Evolutionary conservation across 2,797 vertebrate genomes (phyloP), one percentile per base, ranked within the genome.

Genomic region (Sebastes paucispinis): DNA sequence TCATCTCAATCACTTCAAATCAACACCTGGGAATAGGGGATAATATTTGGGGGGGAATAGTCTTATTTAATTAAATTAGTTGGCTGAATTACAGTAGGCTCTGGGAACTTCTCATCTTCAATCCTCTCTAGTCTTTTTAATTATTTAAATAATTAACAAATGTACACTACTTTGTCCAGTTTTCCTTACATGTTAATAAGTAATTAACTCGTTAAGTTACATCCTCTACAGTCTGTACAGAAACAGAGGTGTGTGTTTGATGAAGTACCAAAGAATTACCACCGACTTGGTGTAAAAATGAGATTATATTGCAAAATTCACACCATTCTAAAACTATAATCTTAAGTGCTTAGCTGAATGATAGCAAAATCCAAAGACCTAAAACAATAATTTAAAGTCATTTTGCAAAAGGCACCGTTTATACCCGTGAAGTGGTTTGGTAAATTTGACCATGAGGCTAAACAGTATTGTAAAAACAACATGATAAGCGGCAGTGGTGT

Each of bases 371-470:
- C 29, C 59, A 71, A 29, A 79, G 32, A 78, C 52, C 69, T 75
- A 75, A 85, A 88, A 85, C 20, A 80, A 86, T n/a, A 69, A 74
- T 34, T 73, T 75, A 31, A 78, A 83, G 71, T 87, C 11, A 54
- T 78, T 78, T 79, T 86, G 36, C 76, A 76, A 93, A 94, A 94
- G 91, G 92, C 92, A 94, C 88, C 2, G 72, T 85, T 89, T 59
- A 82, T 71, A 92, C 88, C 87, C 22, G 82, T 81, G 66, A 80
- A 34, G 73, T 83, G 79, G 74, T 73, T 77, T 60, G 72, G 66
- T 47, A 50, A 31, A 70, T 67, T 70, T 84, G 29, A 86, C 73
- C 82, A 8, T 57, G 58, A 89, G 68, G 79, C 52, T 82, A 88
- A 93, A 91, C 86, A 80, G 87, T 69, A 64, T 58, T 22, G 60